Evolutionary conservation across 2,888 invertebrate genomes (phyloP).

Genomic region (Drosophila fulvimacula): DNA sequence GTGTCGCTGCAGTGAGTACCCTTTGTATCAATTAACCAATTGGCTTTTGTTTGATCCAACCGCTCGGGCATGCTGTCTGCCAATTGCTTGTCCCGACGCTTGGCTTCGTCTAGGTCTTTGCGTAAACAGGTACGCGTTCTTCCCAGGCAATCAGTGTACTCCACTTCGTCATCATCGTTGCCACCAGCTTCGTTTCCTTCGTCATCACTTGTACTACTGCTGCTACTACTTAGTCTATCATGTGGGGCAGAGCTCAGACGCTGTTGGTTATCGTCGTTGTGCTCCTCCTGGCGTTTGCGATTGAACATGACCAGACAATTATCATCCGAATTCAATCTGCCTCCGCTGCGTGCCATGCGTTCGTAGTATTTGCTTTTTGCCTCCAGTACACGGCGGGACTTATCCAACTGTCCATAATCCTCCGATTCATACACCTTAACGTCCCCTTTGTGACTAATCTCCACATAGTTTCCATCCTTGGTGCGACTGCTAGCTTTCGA

Average conservation of each 20-base stretch:
- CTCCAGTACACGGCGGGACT: conserved; percentile 84
- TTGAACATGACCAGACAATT: conserved; percentile 84
- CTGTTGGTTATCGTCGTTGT: conserved; percentile 5
- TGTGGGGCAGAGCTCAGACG: neutral
- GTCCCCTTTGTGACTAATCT: conserved; percentile 79
- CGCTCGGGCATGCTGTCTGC: conserved; percentile 82
- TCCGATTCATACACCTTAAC: conserved; percentile 80
- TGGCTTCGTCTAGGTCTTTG: conserved; percentile 90
- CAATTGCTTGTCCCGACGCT: conserved; percentile 87
- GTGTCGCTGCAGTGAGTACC: conserved; percentile 46
- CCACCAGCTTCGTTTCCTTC: conserved; percentile 25
- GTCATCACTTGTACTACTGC: conserved; percentile 82
- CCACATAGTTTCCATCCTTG: conserved; percentile 57
- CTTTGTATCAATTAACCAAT: conserved; percentile 83
- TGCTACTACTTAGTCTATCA: conserved; percentile 17
- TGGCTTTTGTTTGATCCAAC: conserved; percentile 83
- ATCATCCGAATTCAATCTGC: conserved; percentile 83
- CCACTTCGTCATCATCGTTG: conserved; percentile 91
- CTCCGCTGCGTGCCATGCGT: conserved; percentile 84
- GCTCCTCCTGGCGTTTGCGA: conserved; percentile 82
- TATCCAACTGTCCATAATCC: conserved; percentile 82
- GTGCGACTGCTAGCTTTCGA: conserved; percentile 15
- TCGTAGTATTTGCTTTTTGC: conserved; percentile 85
- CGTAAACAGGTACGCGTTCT: conserved; percentile 93
- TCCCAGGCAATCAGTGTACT: conserved; percentile 95